Base-by-base conservation (phyloP, 1,140 invertebrate species). In the Metaphire vulgaris region DNA sequence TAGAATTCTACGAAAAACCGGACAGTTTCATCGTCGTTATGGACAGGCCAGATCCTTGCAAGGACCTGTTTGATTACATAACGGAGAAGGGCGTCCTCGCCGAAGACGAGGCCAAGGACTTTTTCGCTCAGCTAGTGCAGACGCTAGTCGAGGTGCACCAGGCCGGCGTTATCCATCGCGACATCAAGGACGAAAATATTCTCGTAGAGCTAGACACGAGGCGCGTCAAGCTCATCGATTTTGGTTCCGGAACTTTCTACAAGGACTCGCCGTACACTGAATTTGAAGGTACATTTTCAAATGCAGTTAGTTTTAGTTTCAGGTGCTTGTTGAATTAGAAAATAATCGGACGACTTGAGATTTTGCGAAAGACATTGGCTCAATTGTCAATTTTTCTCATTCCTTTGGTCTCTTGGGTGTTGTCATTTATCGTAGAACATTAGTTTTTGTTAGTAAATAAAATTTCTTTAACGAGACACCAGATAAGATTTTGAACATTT, bases 231-330 rank as follows among this genome's bases (percentile, higher is more conserved):
- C 82, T 91, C 30, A 90, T 91, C 77, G 90, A 91, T 84, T 91
- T 91, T 83, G 91, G 90, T 64, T 90, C 90, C 66, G 90, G 90
- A 69, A 89, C 90, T 1, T 87, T 88, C 79, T 81, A 91, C 31
- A 89, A 89, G 81, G 89, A 90, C 68, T 85, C 84, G 41, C 81
- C 88, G 72, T 91, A 90, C 84, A 88, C 88, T 65, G 90, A 91
- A 79, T 91, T 91, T 87, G 90, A 91, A 87, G 90, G 90, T 91
- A 21, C n/a, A n/a, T n/a, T n/a, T n/a, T n/a, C n/a, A n/a, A n/a
- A n/a, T n/a, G n/a, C n/a, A n/a, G n/a, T n/a, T n/a, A n/a, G n/a
- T n/a, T n/a, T n/a, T n/a, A n/a, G n/a, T n/a, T n/a, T n/a, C n/a
- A n/a, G n/a, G n/a, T n/a, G n/a, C n/a, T n/a, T n/a, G n/a, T n/a